These are phyloP conservation scores for Cenopis cana DNA, from an alignment of 2,888 invertebrate genomes.

Conservation along the genomic window DNA sequence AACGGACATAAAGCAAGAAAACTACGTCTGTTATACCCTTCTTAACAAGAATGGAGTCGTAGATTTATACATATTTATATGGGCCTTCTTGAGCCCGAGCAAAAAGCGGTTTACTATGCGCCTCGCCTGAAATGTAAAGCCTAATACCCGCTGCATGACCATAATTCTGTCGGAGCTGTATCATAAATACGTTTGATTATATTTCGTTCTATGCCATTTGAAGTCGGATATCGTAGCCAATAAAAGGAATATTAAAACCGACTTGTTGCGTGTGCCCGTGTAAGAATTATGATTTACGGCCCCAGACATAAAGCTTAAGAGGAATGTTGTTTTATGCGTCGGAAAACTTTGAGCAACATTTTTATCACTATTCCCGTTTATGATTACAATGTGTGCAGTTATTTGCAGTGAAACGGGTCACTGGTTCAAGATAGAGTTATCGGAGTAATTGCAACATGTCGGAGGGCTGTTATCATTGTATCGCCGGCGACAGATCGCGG, in stretches of 20 bases:
- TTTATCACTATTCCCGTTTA: constrained; percentile 7
- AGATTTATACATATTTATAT: constrained; percentile 52
- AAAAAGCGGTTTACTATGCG: constrained; percentile 59
- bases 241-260: constrained; percentile 56
- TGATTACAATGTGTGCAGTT: constrained; percentile 15
- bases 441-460: constrained; percentile 35
- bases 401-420: constrained; percentile 22
- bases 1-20: constrained; percentile 25
- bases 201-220: constrained; percentile 53
- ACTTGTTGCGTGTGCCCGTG: constrained; percentile 43
- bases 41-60: constrained; percentile 28
- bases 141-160: constrained; percentile 52
- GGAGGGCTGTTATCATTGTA: constrained; percentile 39
- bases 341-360: constrained; percentile 12
- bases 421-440: constrained; percentile 32
- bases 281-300: constrained; percentile 35
- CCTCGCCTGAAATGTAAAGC: constrained; percentile 49
- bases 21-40: constrained; percentile 19
- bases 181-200: constrained; percentile 56
- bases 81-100: constrained; percentile 49
- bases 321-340: constrained; percentile 20
- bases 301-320: constrained; percentile 27
- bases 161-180: constrained; percentile 52
- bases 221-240: constrained; percentile 55
- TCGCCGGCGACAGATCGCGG: constrained; percentile 52